phyloP scores from a whole-genome alignment of 2,797 vertebrate species.

The Xerus rutilus region DNA sequence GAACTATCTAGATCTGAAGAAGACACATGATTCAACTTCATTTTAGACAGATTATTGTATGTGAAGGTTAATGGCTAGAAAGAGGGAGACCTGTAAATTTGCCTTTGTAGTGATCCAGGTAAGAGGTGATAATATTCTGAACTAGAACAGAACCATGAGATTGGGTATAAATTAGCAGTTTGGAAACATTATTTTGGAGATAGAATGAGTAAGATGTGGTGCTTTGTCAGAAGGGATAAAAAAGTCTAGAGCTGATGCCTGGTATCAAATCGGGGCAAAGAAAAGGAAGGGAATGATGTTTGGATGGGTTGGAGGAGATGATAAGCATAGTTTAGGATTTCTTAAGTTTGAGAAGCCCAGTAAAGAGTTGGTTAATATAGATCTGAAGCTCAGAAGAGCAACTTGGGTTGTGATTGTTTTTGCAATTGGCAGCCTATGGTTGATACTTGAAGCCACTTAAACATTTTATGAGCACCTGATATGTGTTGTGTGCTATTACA shows the following conservation, averaged over 20 bases:
- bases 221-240: conserved; percentile 2
- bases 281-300: not conserved
- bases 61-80: not conserved
- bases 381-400: not conserved
- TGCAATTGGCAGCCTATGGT: not conserved
- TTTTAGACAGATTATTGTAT: not conserved
- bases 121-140: not conserved
- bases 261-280: not conserved
- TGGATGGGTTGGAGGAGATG: not conserved
- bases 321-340: not conserved
- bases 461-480: not conserved
- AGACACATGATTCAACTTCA: not conserved
- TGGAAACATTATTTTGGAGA: conserved; percentile 36
- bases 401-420: not conserved
- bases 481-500: not conserved
- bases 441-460: conserved; percentile 17
- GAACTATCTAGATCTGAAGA: not conserved
- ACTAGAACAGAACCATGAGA: not conserved
- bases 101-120: not conserved
- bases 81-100: not conserved
- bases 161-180: not conserved
- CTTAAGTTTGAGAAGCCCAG: not conserved
- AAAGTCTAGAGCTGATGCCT: not conserved
- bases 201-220: not conserved
- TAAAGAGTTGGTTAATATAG: not conserved